These are phyloP conservation scores for Ashinkailepas kermadecensis DNA, from an alignment of 2,888 invertebrate genomes.

Conservation along the genomic window DNA sequence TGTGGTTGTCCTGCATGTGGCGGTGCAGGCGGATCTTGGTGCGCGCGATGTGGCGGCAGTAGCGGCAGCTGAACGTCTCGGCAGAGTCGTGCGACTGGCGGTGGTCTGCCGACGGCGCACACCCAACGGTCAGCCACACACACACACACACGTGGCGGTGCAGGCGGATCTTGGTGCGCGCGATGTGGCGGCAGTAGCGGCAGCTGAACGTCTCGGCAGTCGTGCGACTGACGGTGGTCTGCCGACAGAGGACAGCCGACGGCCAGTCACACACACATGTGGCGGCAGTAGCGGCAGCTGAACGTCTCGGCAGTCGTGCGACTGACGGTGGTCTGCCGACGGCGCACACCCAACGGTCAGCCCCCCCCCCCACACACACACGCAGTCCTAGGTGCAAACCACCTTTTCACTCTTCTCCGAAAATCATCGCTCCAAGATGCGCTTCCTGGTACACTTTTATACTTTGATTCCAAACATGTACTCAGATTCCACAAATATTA, in stretches of 20 bases:
- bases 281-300: constrained; percentile 10
- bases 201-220: constrained; percentile 16
- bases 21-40: constrained; percentile 17
- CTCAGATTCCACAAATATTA: too few relatives aligned
- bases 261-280: too few relatives aligned
- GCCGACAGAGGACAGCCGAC: too few relatives aligned
- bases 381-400: too few relatives aligned
- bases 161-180: constrained; percentile 8
- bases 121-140: too few relatives aligned
- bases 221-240: too few relatives aligned
- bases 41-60: not conserved
- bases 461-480: too few relatives aligned
- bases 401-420: too few relatives aligned
- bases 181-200: constrained; percentile 9
- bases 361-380: too few relatives aligned
- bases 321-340: not conserved
- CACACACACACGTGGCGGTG: not conserved
- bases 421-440: too few relatives aligned
- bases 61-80: constrained; percentile 18
- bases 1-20: not conserved
- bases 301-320: constrained; percentile 9
- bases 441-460: too few relatives aligned
- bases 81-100: not conserved
- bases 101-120: not conserved
- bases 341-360: too few relatives aligned